These are phyloP conservation scores for Eurystomus gularis DNA, from an alignment of 2,113 vertebrate species.

Conservation along the genomic window DNA sequence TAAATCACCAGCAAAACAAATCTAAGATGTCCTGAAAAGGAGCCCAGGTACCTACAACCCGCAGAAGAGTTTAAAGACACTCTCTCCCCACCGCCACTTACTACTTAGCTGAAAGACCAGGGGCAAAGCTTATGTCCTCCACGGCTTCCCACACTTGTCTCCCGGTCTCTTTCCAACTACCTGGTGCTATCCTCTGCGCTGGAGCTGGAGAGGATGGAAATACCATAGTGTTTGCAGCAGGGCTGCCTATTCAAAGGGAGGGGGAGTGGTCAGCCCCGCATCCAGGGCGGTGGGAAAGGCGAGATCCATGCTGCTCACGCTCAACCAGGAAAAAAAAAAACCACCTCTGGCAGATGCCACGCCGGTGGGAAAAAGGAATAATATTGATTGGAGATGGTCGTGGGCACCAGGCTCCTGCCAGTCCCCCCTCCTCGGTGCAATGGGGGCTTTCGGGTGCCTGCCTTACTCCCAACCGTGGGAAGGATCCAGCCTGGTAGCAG, in stretches of 20 bases:
- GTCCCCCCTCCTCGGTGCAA: neutral
- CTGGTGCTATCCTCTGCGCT: slow-evolving; percentile 67
- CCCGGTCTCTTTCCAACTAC: slow-evolving; percentile 67
- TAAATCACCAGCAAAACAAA: neutral
- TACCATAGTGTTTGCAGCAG: slow-evolving; percentile 81
- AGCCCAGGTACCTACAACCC: neutral
- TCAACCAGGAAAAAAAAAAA: neutral
- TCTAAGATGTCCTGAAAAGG: neutral
- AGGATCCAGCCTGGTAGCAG: neutral
- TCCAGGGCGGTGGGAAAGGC: slow-evolving; percentile 38
- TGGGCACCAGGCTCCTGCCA: neutral
- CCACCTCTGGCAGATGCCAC: neutral
- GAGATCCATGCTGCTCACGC: neutral
- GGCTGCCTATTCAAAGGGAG: slow-evolving; percentile 82
- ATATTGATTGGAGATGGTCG: neutral
- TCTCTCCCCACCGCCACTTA: slow-evolving; percentile 55
- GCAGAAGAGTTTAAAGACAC: neutral
- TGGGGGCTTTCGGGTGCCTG: neutral
- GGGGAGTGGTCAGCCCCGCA: slow-evolving; percentile 76
- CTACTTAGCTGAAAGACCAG: slow-evolving; percentile 56
- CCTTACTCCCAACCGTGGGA: neutral
- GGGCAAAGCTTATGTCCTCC: slow-evolving; percentile 19
- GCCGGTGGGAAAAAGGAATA: neutral
- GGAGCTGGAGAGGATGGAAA: slow-evolving; percentile 82
- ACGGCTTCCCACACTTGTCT: slow-evolving; percentile 52